Evolutionary conservation across 2,888 invertebrate species (phyloP), one percentile per base, ranked within the genome.

Genomic region (Ctena decussata): DNA sequence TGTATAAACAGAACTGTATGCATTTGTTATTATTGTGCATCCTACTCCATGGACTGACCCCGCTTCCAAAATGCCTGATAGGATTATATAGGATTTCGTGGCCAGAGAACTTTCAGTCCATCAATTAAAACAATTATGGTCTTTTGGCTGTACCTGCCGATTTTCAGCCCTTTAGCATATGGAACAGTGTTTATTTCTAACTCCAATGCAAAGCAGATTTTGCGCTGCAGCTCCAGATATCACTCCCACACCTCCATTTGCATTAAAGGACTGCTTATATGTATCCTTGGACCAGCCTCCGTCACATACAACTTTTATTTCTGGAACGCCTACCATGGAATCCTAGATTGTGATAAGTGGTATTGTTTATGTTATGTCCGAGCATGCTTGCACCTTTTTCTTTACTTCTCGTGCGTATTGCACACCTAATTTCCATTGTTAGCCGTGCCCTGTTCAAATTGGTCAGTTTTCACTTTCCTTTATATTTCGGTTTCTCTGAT

Each of bases 171-270:
- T 44, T 15, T 30, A 39, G 53, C 89, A 91, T 18, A 89, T 74
- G 32, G 74, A 79, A 76, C 88, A 91, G 49, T 82, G 83, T 65
- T 89, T 89, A 49, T 91, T 88, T 30, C 87, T 35, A 0, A 91
- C 49, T 21, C 89, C 91, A n/a, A 90, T 83, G 35, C 86, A 81
- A 0, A 91, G 53, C n/a, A 89, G n/a, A 57, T 88, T 89, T 27
- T 76, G 65, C 6, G 83, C 88, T 44, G n/a, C n/a, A n/a, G n/a
- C n/a, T n/a, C n/a, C n/a, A n/a, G n/a, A n/a, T n/a, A n/a, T n/a
- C n/a, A n/a, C n/a, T n/a, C n/a, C n/a, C n/a, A n/a, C n/a, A n/a
- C n/a, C n/a, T n/a, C n/a, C n/a, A n/a, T n/a, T n/a, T n/a, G n/a
- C n/a, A n/a, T n/a, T n/a, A n/a, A n/a, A n/a, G n/a, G n/a, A n/a